Conservation (phyloP, 35 echinoderm and acorn worm genomes). For the Anneissia japonica region DNA sequence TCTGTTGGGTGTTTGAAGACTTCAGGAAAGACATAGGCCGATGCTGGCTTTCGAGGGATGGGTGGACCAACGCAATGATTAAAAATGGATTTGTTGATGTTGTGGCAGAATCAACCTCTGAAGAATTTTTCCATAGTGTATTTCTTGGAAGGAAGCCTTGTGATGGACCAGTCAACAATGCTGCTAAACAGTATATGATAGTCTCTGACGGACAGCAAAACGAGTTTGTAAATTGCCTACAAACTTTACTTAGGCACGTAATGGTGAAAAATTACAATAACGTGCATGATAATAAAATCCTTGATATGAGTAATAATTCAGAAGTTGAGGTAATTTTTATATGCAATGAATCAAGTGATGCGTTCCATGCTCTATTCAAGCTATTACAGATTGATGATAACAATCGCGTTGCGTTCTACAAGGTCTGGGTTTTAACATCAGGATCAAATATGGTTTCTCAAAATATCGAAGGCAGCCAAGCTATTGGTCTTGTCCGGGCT, state of each 20-base stretch:
- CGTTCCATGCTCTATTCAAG: background rate
- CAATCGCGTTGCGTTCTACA: background rate
- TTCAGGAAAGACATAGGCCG: conserved; percentile 56
- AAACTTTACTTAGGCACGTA: no score
- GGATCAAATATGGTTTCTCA: background rate
- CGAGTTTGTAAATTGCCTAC: background rate
- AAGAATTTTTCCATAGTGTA: conserved; percentile 77
- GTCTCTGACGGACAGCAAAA: background rate
- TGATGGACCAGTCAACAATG: no score
- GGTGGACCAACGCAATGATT: conserved; percentile 43
- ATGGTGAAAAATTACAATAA: background rate
- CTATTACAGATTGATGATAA: background rate
- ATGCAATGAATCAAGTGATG: background rate
- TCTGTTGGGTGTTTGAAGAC: conserved; percentile 79
- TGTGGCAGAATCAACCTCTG: conserved; percentile 52
- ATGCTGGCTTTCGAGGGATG: conserved; percentile 65
- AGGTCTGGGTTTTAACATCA: background rate
- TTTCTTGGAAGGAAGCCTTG: conserved; percentile 31
- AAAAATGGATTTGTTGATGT: conserved; percentile 67
- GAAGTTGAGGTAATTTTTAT: background rate
- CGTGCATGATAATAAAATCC: background rate
- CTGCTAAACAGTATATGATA: background rate
- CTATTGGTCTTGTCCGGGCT: background rate
- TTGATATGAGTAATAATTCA: background rate
- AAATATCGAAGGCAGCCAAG: background rate